Conservation (phyloP, 2,888 invertebrate genomes). For the Falcaria lacertinaria region DNA sequence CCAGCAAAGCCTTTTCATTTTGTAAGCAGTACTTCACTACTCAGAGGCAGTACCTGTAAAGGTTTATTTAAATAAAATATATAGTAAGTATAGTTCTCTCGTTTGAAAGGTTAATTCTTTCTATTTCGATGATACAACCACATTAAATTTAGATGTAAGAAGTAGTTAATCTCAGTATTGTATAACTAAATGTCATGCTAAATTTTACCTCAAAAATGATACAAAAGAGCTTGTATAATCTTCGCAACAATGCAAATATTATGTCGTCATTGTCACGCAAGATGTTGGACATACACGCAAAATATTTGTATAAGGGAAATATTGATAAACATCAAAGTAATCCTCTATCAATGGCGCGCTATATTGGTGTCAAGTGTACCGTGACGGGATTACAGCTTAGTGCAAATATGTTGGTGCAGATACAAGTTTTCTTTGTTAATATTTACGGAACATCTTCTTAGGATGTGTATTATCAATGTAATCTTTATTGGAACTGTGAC, state of each 20-base stretch:
- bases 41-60: too few relatives aligned
- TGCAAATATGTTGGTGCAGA: conserved; percentile 50
- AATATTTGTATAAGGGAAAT: conserved; percentile 58
- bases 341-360: conserved; percentile 50
- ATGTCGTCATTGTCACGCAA: conserved; percentile 57
- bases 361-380: conserved; percentile 75
- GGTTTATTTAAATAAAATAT: too few relatives aligned
- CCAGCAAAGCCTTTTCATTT: too few relatives aligned
- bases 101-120: too few relatives aligned
- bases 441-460: conserved; percentile 1
- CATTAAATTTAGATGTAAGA: too few relatives aligned
- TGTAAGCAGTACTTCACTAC: too few relatives aligned
- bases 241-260: conserved; percentile 60
- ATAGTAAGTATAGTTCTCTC: too few relatives aligned
- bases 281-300: conserved; percentile 38
- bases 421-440: conserved; percentile 12
- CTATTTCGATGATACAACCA: too few relatives aligned
- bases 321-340: conserved; percentile 70
- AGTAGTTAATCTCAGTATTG: too few relatives aligned
- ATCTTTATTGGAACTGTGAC: neutral
- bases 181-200: conserved; percentile 47
- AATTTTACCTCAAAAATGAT: conserved; percentile 39
- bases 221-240: conserved; percentile 50
- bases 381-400: conserved; percentile 71
- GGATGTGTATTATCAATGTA: neutral